Conservation (phyloP, 2,888 invertebrate species). For the Phaonia tiefii region DNA sequence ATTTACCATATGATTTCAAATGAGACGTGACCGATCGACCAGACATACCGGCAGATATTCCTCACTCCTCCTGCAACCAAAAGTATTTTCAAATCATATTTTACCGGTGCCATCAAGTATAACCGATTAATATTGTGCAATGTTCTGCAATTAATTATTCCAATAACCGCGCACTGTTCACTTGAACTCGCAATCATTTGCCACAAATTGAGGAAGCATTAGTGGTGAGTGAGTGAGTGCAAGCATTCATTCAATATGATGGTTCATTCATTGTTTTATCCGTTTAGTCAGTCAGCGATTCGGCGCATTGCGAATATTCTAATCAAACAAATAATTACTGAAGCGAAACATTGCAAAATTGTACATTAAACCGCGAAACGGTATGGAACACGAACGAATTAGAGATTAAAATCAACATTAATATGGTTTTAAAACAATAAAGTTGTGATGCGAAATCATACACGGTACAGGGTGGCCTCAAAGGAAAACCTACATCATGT, state of each 20-base stretch:
- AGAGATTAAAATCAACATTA: neutral
- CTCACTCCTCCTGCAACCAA: no score
- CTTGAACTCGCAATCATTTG: conserved; percentile 18
- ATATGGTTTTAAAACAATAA: neutral
- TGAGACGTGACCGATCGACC: conserved; percentile 62
- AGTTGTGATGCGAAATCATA: conserved; percentile 1
- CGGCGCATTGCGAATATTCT: conserved; percentile 26
- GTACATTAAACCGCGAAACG: conserved; percentile 6
- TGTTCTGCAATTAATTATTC: conserved; percentile 24
- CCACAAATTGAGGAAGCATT: conserved; percentile 59
- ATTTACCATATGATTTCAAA: no score
- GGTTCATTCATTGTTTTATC: neutral
- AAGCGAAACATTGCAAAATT: conserved; percentile 35
- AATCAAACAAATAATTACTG: conserved; percentile 54
- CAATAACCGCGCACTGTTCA: conserved; percentile 11
- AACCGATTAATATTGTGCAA: conserved; percentile 14
- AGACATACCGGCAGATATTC: conserved; percentile 52
- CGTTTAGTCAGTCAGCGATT: neutral
- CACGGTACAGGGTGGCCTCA: neutral
- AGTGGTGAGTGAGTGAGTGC: no score
- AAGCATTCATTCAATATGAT: no score
- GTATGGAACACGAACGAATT: conserved; percentile 11
- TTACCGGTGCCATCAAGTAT: conserved; percentile 43
- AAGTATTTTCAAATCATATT: conserved; percentile 19
- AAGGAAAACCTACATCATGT: neutral